Base-by-base conservation (phyloP, 2,113 vertebrate genomes). In the Petrocephalus zakoni region DNA sequence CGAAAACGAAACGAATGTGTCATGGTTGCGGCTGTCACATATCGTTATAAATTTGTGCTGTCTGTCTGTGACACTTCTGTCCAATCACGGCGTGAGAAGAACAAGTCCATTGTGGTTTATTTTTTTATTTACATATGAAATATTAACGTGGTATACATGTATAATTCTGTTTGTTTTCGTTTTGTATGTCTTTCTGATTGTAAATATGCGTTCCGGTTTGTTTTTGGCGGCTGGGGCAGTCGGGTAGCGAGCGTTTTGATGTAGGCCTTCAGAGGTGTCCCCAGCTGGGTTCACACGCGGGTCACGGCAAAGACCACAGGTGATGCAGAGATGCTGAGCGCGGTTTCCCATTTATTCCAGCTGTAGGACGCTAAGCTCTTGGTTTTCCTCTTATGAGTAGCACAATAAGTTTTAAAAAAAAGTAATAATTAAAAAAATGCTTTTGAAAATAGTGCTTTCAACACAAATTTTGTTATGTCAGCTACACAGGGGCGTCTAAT, bases 11-110 rank as follows among this genome's bases (percentile, higher is more conserved):
- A 90, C 83, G 90, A 90, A 92, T 13, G 52, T 86, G 25, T 55
- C 53, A 55, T 56, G 52, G 21, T 46, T 13, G 87, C 90, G 89
- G 87, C 91, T 92, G 86, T 92, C 21, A 78, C 90, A 88, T 21
- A 89, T 88, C 92, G 68, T 89, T 88, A 94, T 94, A 93, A 94
- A 91, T 93, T 91, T 93, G 93, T 93, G 89, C 88, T 29, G 90
- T 93, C 88, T 88, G 90, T 85, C 89, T 93, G 93, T 85, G 72
- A 29, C 51, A 58, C 87, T 78, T 84, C 29, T 37, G 49, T 90
- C 85, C 46, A 90, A 85, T 75, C 47, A 55, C 17, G n/a, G 17
- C 55, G 85, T 81, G 55, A 52, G 51, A 64, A 6, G 52, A 49
- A 22, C 49, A 72, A 75, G 25, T 22, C 19, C 34, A n/a, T 89